Conservation (phyloP, 1,140 invertebrate species). For the Drosophila azteca region DNA sequence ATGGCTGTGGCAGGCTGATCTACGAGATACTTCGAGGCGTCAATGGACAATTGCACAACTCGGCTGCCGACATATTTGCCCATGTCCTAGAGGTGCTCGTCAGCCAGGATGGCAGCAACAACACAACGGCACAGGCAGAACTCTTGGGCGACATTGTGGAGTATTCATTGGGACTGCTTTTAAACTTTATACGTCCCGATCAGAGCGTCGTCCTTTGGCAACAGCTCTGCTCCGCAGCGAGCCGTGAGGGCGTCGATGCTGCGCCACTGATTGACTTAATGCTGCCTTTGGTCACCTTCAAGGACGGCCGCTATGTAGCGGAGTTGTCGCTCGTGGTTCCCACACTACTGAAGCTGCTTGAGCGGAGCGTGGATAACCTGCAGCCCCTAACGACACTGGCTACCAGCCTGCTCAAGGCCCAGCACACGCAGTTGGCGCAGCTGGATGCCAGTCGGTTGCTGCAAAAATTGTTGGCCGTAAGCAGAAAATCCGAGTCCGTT, state of each 20-base stretch:
- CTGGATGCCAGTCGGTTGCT: conserved; percentile 88
- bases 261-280: conserved; percentile 84
- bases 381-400: conserved; percentile 45
- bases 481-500: conserved; percentile 83
- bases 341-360: conserved; percentile 85
- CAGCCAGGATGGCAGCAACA: conserved; percentile 85
- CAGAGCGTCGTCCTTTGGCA: conserved; percentile 87
- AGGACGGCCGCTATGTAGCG: conserved; percentile 87
- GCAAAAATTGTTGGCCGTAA: conserved; percentile 86
- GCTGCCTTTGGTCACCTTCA: conserved; percentile 86
- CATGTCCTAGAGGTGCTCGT: conserved; percentile 85
- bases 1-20: conserved; percentile 91
- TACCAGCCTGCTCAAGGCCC: conserved; percentile 60
- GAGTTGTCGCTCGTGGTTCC: conserved; percentile 85
- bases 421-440: conserved; percentile 87
- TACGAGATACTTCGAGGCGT: conserved; percentile 94
- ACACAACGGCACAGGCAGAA: conserved; percentile 86
- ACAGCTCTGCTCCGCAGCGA: conserved; percentile 57
- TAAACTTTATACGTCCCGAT: conserved; percentile 85
- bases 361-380: conserved; percentile 28
- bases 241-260: conserved; percentile 7
- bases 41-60: conserved; percentile 92
- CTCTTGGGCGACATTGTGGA: conserved; percentile 87
- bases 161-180: conserved; percentile 86
- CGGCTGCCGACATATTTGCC: conserved; percentile 87